Evolutionary conservation across 2,113 vertebrate genomes (phyloP).

Genomic region (Saguinus midas): DNA sequence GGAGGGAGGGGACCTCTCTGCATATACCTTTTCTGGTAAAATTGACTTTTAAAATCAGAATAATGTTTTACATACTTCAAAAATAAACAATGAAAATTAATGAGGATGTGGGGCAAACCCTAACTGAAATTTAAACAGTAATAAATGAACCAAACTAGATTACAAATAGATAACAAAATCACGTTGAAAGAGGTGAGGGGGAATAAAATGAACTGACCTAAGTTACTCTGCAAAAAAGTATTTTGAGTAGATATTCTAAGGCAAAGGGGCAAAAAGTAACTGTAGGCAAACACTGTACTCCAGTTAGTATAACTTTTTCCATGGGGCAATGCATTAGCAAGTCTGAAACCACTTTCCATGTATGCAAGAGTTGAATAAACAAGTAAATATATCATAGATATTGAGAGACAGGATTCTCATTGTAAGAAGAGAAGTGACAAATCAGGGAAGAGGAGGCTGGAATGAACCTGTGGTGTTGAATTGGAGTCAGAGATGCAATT

Average conservation of each 20-base stretch:
- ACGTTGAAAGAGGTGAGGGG: background rate
- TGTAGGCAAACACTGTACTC: background rate
- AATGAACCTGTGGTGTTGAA: background rate
- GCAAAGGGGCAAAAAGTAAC: background rate
- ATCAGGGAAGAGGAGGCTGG: background rate
- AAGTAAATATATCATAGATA: background rate
- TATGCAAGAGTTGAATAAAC: background rate
- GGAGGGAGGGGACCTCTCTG: background rate
- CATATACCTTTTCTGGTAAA: accelerated
- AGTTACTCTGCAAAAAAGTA: background rate
- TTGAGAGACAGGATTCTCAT: background rate
- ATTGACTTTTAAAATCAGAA: background rate
- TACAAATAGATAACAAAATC: background rate
- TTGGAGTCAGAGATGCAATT: background rate
- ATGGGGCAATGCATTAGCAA: background rate
- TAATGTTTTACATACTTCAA: background rate
- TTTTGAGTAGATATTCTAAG: background rate
- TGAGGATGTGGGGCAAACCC: background rate
- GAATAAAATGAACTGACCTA: background rate
- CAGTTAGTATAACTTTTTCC: background rate
- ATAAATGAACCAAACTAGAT: background rate
- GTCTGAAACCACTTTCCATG: background rate
- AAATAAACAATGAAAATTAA: background rate
- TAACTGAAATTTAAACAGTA: background rate
- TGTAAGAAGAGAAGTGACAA: background rate